Conservation (phyloP, 2,797 vertebrate species). For the Melanotaenia boesemani region DNA sequence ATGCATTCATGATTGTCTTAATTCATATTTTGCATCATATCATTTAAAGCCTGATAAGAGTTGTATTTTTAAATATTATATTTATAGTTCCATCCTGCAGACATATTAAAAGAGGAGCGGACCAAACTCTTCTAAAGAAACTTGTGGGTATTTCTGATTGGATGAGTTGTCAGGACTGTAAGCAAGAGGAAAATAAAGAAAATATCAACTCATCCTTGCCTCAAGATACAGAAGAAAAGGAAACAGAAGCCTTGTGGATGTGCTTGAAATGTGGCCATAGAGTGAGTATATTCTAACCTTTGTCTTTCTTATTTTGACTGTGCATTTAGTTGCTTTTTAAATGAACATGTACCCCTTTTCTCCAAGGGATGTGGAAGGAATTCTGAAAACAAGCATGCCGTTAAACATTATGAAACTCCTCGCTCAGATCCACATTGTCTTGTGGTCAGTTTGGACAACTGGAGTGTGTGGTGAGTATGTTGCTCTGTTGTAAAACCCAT, state of each 20-base stretch:
- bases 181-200: slow-evolving; percentile 80
- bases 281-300: slow-evolving; percentile 77
- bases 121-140: slow-evolving; percentile 89
- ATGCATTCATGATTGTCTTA: background rate
- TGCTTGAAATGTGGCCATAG: slow-evolving; percentile 96
- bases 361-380: slow-evolving; percentile 90
- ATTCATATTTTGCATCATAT: background rate
- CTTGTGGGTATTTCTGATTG: slow-evolving; percentile 81
- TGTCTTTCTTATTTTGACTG: background rate
- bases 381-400: slow-evolving; percentile 88
- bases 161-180: slow-evolving; percentile 91
- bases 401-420: slow-evolving; percentile 89
- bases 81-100: slow-evolving; percentile 85
- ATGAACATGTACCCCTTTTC: slow-evolving; percentile 4
- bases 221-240: slow-evolving; percentile 60
- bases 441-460: slow-evolving; percentile 90
- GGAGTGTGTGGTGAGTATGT: slow-evolving; percentile 91
- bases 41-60: background rate
- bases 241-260: slow-evolving; percentile 87
- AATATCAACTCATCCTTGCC: slow-evolving; percentile 45
- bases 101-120: slow-evolving; percentile 91
- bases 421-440: slow-evolving; percentile 92
- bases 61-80: background rate
- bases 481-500: background rate
- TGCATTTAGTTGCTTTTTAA: background rate